These are phyloP conservation scores for Philhelius pedissequus DNA, from an alignment of 2,888 invertebrate species.

Conservation along the genomic window DNA sequence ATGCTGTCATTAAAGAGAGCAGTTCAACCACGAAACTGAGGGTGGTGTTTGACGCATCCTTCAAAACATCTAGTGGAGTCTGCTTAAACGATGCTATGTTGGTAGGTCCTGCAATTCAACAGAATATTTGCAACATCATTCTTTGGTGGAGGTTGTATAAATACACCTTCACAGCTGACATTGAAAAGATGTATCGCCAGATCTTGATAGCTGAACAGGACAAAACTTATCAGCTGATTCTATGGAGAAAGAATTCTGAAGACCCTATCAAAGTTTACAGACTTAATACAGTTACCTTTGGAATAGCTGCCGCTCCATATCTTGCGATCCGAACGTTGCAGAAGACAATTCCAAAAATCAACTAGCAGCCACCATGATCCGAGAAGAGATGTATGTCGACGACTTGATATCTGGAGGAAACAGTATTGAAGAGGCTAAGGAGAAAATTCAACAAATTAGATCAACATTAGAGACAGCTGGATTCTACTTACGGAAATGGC, in stretches of 20 bases:
- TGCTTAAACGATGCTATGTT: constrained; percentile 50
- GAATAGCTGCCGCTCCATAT: too few relatives aligned
- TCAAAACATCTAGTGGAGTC: neutral
- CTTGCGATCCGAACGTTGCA: too few relatives aligned
- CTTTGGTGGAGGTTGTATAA: constrained; percentile 37
- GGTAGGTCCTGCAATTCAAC: too few relatives aligned
- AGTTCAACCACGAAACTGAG: constrained; percentile 49
- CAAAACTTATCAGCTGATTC: constrained; percentile 50
- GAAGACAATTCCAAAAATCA: too few relatives aligned
- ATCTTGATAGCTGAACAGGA: constrained; percentile 43
- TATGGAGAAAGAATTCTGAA: constrained; percentile 12
- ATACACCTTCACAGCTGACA: constrained; percentile 62
- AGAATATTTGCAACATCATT: too few relatives aligned
- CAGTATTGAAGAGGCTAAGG: too few relatives aligned
- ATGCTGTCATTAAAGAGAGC: constrained; percentile 17
- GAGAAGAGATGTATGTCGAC: constrained; percentile 50
- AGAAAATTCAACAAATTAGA: too few relatives aligned
- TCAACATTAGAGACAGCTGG: too few relatives aligned
- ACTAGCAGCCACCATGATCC: constrained; percentile 27
- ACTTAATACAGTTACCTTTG: too few relatives aligned
- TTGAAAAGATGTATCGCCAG: constrained; percentile 66
- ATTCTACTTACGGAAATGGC: too few relatives aligned
- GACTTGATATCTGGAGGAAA: constrained; percentile 43
- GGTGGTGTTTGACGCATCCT: constrained; percentile 31
- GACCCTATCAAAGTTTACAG: neutral